Percentiles rank a stretch among this genome's conserved stretches.
Conservation (phyloP, 1,140 invertebrate genomes). For the Pseudomyrmex gracilis region DNA sequence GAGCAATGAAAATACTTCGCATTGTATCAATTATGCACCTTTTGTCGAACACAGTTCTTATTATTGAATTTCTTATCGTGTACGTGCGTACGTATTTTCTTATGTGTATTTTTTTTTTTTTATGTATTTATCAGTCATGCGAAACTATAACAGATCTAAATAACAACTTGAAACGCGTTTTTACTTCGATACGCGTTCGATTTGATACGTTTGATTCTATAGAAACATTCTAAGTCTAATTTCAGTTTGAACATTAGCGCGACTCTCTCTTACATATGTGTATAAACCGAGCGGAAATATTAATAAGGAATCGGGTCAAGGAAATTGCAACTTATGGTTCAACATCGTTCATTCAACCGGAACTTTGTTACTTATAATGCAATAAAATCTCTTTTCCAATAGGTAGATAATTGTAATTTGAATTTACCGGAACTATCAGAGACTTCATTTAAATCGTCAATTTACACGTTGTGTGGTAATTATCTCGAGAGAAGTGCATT, state of each 20-base stretch:
- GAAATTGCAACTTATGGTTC: conserved; percentile 46
- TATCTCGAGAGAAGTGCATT: background rate
- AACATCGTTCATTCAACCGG: conserved; percentile 62
- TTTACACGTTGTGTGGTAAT: background rate
- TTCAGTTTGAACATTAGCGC: conserved; percentile 27
- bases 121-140: background rate
- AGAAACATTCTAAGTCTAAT: conserved; percentile 15
- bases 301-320: conserved; percentile 61
- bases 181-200: background rate
- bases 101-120: background rate
- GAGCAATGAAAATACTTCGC: conserved; percentile 8
- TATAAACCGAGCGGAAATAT: conserved; percentile 44
- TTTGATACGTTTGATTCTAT: conserved; percentile 32
- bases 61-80: background rate
- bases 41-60: too few relatives aligned
- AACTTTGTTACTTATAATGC: conserved; percentile 5
- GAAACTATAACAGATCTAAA: too few relatives aligned
- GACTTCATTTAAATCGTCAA: background rate
- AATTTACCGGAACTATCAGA: background rate
- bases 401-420: conserved; percentile 17
- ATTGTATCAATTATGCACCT: conserved; percentile 14
- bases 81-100: background rate
- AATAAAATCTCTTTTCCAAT: conserved; percentile 11
- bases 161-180: background rate
- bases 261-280: conserved; percentile 4